Evolutionary conservation across 2,888 invertebrate genomes (phyloP), one percentile per base, ranked within the genome.

Genomic region (Limnephilus auricula): DNA sequence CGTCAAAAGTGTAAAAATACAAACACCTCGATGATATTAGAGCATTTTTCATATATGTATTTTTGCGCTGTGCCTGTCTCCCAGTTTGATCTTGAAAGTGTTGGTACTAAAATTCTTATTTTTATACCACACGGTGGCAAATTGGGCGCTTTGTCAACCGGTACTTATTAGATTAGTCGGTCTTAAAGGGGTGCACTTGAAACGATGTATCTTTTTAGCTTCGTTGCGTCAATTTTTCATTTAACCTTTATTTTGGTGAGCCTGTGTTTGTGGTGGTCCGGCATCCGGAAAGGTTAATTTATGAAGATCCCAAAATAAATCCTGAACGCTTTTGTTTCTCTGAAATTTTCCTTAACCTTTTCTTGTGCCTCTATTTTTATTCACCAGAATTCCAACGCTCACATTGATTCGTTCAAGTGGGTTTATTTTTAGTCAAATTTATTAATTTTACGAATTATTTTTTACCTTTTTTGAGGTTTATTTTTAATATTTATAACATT

Each of bases 111-210:
- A n/a, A 40, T 40, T 40, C 40, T n/a, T 85, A 85, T 85, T 85
- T 85, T 37, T 85, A 40, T 30, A 65, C 65, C 65, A 65, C 65
- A 25, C 65, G 65, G 85, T 45, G 37, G 40, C 40, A 85, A 84
- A 85, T 45, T 37, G 45, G 45, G 30, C 85, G n/a, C 37, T 85
- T 85, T 85, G 85, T 85, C 85, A 85, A 85, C 45, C 85, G 85
- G 85, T n/a, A 30, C 40, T 85, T 30, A 40, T 85, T 40, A 45
- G 85, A n/a, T 85, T n/a, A 40, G 30, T 85, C 5, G n/a, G 4
- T 85, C 30, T 25, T n/a, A 40, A 82, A 85, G 45, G 85, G 45
- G 45, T 15, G 40, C 12, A 85, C 10, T n/a, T 40, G 85, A 85
- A 30, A 85, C 25, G 85, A 15, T 85, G n/a, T 45, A 40, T 30